phyloP scores from a whole-genome alignment of 2,888 invertebrate genomes.

The Epiblema foenella region DNA sequence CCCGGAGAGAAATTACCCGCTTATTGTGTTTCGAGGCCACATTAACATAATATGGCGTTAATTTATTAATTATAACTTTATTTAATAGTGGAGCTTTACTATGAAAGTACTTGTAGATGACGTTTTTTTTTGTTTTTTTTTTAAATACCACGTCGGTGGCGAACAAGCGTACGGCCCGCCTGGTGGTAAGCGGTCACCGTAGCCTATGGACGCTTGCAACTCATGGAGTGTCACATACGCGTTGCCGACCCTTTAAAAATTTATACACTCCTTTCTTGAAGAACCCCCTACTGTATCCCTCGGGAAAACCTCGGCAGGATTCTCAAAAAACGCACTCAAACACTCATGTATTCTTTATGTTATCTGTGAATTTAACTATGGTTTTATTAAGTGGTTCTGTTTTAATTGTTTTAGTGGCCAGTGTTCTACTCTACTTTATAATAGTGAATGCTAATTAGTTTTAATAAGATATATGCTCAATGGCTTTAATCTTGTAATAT shows the following conservation, averaged over 20 bases:
- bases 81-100: constrained; percentile 7
- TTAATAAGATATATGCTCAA: not conserved
- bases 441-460: not conserved
- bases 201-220: too few species aligned
- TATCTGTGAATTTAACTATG: not conserved
- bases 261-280: too few species aligned
- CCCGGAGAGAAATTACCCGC: constrained; percentile 26
- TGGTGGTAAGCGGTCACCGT: too few species aligned
- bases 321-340: too few species aligned
- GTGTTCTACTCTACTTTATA: constrained; percentile 11
- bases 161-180: too few species aligned
- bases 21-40: constrained; percentile 25
- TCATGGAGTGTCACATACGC: too few species aligned
- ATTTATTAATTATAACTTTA: constrained; percentile 26
- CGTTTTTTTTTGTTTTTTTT: too few species aligned
- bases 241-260: too few species aligned
- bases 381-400: not conserved
- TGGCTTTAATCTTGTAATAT: too few species aligned
- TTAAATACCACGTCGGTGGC: too few species aligned
- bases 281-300: too few species aligned
- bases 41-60: constrained; percentile 25
- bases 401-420: not conserved
- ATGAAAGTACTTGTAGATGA: not conserved
- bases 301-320: too few species aligned
- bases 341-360: not conserved